A percentile compares a stretch with the other conserved stretches of the same genome.
phyloP scores from a whole-genome alignment of 2,888 invertebrate genomes.

The Drosophila neonasuta region DNA sequence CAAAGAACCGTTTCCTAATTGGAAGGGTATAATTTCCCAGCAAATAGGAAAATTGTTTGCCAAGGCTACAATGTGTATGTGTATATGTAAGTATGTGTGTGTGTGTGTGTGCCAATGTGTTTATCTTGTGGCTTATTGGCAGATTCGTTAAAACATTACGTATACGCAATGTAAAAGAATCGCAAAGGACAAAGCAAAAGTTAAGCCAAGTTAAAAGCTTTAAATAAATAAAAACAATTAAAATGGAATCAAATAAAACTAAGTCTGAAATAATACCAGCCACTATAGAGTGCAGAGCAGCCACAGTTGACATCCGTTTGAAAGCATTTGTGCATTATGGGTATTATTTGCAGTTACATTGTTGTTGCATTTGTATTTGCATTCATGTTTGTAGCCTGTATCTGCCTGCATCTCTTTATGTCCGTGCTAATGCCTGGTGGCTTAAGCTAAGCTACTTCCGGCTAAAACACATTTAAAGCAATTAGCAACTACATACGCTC shows the following conservation, averaged over 20 bases:
- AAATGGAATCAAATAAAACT: conserved; percentile 34
- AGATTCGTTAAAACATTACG: conserved; percentile 33
- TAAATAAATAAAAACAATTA: conserved; percentile 64
- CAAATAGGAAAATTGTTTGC: conserved; percentile 47
- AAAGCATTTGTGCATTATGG: conserved; percentile 28
- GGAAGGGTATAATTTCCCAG: conserved; percentile 12
- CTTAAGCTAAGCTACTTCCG: conserved; percentile 69
- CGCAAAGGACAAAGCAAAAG: conserved; percentile 23
- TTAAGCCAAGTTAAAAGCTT: conserved; percentile 56
- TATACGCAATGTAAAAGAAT: conserved; percentile 29
- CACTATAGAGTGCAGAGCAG: conserved; percentile 55
- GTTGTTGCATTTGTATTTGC: neutral
- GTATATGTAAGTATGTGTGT: neutral
- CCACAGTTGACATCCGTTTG: conserved; percentile 24
- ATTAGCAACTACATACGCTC: conserved; percentile 63
- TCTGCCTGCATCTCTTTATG: conserved; percentile 5
- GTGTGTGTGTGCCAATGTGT: neutral
- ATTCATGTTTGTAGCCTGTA: neutral
- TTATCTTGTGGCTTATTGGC: conserved; percentile 45
- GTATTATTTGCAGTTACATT: conserved; percentile 21
- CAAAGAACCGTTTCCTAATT: conserved; percentile 11
- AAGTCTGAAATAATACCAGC: conserved; percentile 57
- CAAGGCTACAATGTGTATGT: conserved; percentile 7
- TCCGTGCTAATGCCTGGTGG: conserved; percentile 51
- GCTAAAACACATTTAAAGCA: conserved; percentile 70